Percentiles rank a stretch among this genome's conserved stretches.
Conservation (phyloP, 1,140 invertebrate species). For the Temnothorax curvispinosus region DNA sequence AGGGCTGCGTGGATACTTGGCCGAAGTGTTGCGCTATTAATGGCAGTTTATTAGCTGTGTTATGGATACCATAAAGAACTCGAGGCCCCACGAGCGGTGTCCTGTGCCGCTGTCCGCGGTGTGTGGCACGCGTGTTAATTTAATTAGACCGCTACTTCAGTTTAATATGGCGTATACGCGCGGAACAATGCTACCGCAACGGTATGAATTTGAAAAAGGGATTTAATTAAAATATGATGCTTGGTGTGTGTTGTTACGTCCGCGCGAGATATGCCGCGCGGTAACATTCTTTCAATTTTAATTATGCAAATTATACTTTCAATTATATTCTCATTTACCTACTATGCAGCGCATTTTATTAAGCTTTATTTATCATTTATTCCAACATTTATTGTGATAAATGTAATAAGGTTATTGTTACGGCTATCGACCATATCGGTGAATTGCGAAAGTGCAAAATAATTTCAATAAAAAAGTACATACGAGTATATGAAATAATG, state of each 20-base stretch:
- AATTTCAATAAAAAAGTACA: conserved; percentile 6
- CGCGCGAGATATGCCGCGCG: conserved; percentile 21
- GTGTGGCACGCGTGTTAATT: conserved; percentile 41
- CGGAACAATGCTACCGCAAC: conserved; percentile 22
- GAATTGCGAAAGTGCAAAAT: background rate
- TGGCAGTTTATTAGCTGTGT: conserved; percentile 20
- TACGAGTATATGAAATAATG: conserved; percentile 1
- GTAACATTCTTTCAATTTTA: conserved; percentile 47
- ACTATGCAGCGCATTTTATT: conserved; percentile 30
- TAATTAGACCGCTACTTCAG: conserved; percentile 50
- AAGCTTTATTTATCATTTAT: conserved; percentile 30
- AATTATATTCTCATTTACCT: conserved; percentile 39
- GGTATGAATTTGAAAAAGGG: conserved; percentile 51
- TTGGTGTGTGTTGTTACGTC: conserved; percentile 7
- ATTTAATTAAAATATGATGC: conserved; percentile 60
- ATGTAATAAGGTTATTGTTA: conserved; percentile 5
- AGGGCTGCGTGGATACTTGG: background rate
- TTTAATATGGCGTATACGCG: conserved; percentile 29
- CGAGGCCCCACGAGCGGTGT: background rate
- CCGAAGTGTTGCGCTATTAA: conserved; percentile 37
- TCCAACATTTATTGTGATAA: background rate
- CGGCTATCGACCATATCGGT: background rate
- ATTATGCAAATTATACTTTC: conserved; percentile 52
- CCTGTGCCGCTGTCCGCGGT: background rate
- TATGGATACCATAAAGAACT: conserved; percentile 33